Conservation (phyloP, 1,140 invertebrate genomes). For the Scaptomyza montana region DNA sequence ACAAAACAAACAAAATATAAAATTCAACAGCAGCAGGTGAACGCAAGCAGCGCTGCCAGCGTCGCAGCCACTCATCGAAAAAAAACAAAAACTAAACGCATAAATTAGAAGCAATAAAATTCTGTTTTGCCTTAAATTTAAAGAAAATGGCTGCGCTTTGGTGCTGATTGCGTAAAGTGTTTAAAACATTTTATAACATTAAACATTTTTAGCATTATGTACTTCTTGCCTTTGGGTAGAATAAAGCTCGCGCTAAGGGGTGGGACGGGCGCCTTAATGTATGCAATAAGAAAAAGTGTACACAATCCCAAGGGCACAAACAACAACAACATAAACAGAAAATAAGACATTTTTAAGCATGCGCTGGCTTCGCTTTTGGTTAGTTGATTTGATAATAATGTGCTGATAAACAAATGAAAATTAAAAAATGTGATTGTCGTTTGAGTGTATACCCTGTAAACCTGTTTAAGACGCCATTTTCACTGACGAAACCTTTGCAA, state of each 20-base stretch:
- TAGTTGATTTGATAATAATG: conserved; percentile 25
- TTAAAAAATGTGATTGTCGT: too few species aligned
- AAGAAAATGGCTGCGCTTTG: conserved; percentile 32
- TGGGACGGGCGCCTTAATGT: conserved; percentile 40
- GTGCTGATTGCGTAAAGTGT: conserved; percentile 61
- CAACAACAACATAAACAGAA: conserved; percentile 5
- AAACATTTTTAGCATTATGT: too few species aligned
- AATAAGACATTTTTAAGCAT: conserved; percentile 9
- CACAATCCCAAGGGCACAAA: conserved; percentile 44
- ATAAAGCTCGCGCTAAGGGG: too few species aligned
- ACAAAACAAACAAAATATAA: too few species aligned
- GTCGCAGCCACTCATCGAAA: conserved; percentile 42
- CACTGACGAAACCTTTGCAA: too few species aligned
- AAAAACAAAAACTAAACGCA: conserved; percentile 60
- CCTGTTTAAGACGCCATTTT: too few species aligned
- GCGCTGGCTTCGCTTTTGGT: background rate
- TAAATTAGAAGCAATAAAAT: conserved; percentile 58
- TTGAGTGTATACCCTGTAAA: too few species aligned
- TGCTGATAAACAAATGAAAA: conserved; percentile 15
- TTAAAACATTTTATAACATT: background rate
- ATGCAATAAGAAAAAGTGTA: conserved; percentile 53
- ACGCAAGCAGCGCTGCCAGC: conserved; percentile 26
- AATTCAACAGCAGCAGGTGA: conserved; percentile 37
- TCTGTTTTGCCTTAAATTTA: conserved; percentile 8
- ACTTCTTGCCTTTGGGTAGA: too few species aligned